Evolutionary conservation across 2,888 invertebrate genomes (phyloP).

Genomic region (Ctenicera cuprea): DNA sequence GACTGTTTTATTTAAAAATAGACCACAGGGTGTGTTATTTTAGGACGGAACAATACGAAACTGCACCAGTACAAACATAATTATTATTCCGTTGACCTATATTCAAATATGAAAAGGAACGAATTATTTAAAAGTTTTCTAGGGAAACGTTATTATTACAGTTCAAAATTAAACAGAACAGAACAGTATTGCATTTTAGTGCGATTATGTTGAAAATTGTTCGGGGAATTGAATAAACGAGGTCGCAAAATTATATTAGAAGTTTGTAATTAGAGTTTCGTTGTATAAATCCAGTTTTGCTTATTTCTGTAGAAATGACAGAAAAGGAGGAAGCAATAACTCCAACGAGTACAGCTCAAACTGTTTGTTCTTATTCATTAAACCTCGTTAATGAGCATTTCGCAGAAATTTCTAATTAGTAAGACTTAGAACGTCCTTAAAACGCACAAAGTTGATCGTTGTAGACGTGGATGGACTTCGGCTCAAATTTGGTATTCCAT

Average conservation of each 20-base stretch:
- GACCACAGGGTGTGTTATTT: background rate
- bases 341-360: background rate
- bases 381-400: constrained; percentile 4
- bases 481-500: no score
- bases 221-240: constrained; percentile 6
- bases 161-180: background rate
- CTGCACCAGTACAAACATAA: background rate
- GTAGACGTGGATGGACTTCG: no score
- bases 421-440: constrained; percentile 2
- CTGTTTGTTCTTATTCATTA: constrained; percentile 22
- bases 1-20: background rate
- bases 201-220: constrained; percentile 7
- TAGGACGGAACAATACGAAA: background rate
- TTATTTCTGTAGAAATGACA: background rate
- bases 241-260: constrained; percentile 23
- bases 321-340: constrained; percentile 1
- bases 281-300: constrained; percentile 17
- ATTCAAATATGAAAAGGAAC: background rate
- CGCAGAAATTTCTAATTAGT: constrained; percentile 5
- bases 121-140: background rate
- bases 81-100: background rate
- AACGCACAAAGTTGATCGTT: no score
- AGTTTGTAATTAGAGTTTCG: constrained; percentile 32
- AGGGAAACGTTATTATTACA: background rate
- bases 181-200: background rate